These are phyloP conservation scores for Sebastes cheni DNA, from an alignment of 2,797 vertebrate genomes.

Conservation along the genomic window DNA sequence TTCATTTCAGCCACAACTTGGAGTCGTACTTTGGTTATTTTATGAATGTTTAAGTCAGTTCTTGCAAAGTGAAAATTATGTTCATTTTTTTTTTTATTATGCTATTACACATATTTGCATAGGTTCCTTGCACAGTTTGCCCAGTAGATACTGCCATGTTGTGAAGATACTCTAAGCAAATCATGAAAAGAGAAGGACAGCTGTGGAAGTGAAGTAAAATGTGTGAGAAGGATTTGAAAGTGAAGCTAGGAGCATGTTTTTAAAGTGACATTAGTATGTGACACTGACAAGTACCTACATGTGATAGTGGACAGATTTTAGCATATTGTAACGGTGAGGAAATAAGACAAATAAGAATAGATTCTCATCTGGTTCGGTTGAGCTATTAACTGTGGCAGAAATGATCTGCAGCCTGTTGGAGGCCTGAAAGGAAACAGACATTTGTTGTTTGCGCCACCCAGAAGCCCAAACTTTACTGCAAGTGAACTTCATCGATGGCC, in stretches of 20 bases:
- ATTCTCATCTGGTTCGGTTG: neutral
- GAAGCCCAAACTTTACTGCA: neutral
- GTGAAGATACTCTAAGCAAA: neutral
- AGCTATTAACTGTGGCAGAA: neutral
- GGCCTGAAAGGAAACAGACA: neutral
- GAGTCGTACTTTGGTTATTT: neutral
- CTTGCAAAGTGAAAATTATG: neutral
- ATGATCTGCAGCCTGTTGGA: neutral
- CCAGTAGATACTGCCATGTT: neutral
- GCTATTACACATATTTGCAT: neutral
- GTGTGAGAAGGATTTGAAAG: conserved; percentile 2
- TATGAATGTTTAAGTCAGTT: neutral
- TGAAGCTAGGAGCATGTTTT: neutral
- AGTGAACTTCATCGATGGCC: neutral
- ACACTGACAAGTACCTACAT: neutral
- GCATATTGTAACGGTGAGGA: neutral
- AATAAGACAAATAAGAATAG: neutral
- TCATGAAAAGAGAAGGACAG: neutral
- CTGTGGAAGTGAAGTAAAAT: conserved; percentile 8
- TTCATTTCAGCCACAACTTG: conserved; percentile 3
- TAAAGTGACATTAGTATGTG: conserved; percentile 3
- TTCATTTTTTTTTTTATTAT: neutral
- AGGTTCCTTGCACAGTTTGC: neutral
- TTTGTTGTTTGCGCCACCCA: neutral
- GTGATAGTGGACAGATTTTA: neutral